Base-by-base conservation (phyloP, 2,888 invertebrate species). In the Callosobruchus maculatus region DNA sequence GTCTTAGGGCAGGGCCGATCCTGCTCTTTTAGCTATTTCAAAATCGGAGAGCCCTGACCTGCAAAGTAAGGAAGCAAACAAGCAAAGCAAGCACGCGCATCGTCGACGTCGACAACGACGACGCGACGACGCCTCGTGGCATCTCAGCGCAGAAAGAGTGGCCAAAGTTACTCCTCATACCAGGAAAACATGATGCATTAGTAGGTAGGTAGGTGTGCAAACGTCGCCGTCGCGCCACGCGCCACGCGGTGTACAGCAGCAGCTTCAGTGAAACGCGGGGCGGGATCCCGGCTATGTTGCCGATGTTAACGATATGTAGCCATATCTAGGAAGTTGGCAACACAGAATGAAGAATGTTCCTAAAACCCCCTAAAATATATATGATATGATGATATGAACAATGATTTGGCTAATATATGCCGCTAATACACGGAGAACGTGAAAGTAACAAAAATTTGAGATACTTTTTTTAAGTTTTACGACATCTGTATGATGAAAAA, bases 151-250 rank as follows among this genome's bases (percentile, higher is more conserved):
- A 49, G 49, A 78, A 81, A 81, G 81, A 81, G 79, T 73, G 78
- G 76, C 72, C 76, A 76, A 76, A 72, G 75, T 79, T 81, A 79
- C 81, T 81, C 81, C 79, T 71, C 77, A 72, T 79, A 80, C 49
- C 74, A 81, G 81, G 81, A 75, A 75, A 78, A 68, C 80, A 81
- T 71, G 73, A 80, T 67, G 26, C 13, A 72, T 13, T 31, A 73
- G 78, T 76, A 77, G 79, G 76, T 77, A 68, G 7, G 49, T 73
- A 22, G 20, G 49, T 9, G 5, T 1, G 68, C 9, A 68, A 13
- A 13, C 68, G 68, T 4, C 13, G 68, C 20, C 68, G 68, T 21
- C n/a, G 2, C 21, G 67, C 21, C 2, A 21, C 26, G 26, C 26
- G 26, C 26, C 26, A 7, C 26, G 26, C 2, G 5, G 49, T 18